Evolutionary conservation across 1,140 invertebrate genomes (phyloP).

Genomic region (Drosophila miranda): DNA sequence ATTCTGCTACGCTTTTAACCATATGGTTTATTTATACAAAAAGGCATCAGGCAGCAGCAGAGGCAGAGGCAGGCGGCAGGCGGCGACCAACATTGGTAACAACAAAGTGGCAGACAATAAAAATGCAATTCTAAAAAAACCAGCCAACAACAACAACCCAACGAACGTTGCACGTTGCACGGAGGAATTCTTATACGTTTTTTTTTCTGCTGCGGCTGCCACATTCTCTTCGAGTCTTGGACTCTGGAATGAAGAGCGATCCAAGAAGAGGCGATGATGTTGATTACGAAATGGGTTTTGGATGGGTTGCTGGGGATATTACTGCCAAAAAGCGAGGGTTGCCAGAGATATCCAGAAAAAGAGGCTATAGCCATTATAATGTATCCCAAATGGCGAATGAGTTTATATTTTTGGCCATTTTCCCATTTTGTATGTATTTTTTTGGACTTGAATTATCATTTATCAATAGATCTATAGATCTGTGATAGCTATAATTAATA

Average conservation of each 20-base stretch:
- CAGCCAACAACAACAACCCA: slow-evolving; percentile 31
- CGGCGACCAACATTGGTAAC: slow-evolving; percentile 61
- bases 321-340: slow-evolving; percentile 15
- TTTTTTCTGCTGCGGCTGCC: slow-evolving; percentile 12
- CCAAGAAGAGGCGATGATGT: slow-evolving; percentile 8
- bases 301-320: not conserved
- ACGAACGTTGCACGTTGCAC: slow-evolving; percentile 45
- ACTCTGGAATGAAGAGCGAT: not conserved
- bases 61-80: slow-evolving; percentile 21
- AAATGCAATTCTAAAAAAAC: slow-evolving; percentile 76
- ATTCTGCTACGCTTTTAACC: slow-evolving; percentile 77
- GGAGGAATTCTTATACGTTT: slow-evolving; percentile 60
- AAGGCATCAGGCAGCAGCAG: slow-evolving; percentile 35
- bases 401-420: not conserved
- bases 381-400: not conserved
- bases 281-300: slow-evolving; percentile 31
- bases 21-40: slow-evolving; percentile 79
- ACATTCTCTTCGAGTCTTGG: not conserved
- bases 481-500: too few relatives aligned
- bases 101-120: slow-evolving; percentile 79
- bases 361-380: too few relatives aligned
- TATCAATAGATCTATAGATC: too few relatives aligned
- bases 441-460: too few relatives aligned
- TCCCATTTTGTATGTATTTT: not conserved
- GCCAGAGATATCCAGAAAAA: too few relatives aligned